Base-by-base conservation (phyloP, 1,140 invertebrate genomes). In the Ceratina australensis region DNA sequence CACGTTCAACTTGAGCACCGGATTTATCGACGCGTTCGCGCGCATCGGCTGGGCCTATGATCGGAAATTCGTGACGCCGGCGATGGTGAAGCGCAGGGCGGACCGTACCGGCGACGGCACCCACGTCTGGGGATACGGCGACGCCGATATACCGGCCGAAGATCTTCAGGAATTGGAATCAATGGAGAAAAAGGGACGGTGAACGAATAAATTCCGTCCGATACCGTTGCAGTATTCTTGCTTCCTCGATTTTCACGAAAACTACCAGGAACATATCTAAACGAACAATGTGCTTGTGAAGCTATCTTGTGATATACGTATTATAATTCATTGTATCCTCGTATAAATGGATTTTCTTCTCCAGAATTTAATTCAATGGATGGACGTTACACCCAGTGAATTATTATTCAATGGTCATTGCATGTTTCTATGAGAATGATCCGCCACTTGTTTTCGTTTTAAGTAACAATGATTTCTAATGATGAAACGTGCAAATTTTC, bases 11-110 rank as follows among this genome's bases (percentile, higher is more conserved):
- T 84, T 95, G 1, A 96, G 95, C 0, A 96, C 96, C 0, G 93
- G 85, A 0, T 95, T 96, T 79, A 96, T 97, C 59, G 95, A 96
- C 80, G 91, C 93, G 1, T 96, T 96, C 72, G 94, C 95, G 0
- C 93, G 93, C 72, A 86, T 96, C 16, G 96, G 96, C 24, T 95
- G 95, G 94, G 96, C 95, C 13, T 96, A 95, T 83, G 96, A 95
- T 89, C 91, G 96, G 89, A 94, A 95, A 92, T 93, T 90, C 0
- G 95, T 94, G 0, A 94, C 95, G 0, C 86, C 93, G 0, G 89
- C 93, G 18, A 95, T 96, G 94, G 93, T 96, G 0, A 83, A 90
- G 13, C 93, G 94, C 22, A 91, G 94, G 57, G 95, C 94, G 0
- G 82, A 90, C 2, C 93, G 94, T 80, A 93, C 91, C 54, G 96